Percentiles rank a stretch among this genome's conserved stretches.
phyloP scores from a whole-genome alignment of 2,797 vertebrate species.

The Aldrovandia affinis region DNA sequence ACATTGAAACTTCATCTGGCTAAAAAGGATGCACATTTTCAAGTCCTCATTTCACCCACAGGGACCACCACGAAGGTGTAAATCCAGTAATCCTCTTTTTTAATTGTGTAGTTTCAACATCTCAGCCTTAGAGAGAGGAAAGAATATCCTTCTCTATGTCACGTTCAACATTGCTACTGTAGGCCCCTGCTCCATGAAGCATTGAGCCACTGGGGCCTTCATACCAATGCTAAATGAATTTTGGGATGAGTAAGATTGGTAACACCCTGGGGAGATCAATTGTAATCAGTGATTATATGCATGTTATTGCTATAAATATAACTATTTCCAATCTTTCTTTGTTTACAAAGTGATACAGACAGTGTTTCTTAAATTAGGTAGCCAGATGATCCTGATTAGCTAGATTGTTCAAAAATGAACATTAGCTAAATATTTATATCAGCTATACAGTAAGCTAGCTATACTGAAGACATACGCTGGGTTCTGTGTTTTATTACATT shows the following conservation, averaged over 20 bases:
- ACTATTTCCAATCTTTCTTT: no score
- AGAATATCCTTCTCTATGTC: background rate
- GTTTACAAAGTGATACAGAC: no score
- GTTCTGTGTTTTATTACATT: no score
- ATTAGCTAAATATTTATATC: no score
- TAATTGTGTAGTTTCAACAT: background rate
- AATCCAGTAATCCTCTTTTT: constrained; percentile 2
- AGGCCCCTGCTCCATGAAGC: background rate
- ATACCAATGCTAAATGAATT: background rate
- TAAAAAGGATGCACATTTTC: no score
- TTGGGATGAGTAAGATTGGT: background rate
- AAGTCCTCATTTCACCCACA: background rate
- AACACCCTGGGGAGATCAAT: background rate
- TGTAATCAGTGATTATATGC: background rate
- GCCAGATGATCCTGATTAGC: no score
- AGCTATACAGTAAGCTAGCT: no score
- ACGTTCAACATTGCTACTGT: background rate
- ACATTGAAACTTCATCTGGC: no score
- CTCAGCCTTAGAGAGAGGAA: background rate
- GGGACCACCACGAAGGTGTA: background rate
- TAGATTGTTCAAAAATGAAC: no score
- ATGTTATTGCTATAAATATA: no score
- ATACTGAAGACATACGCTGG: no score
- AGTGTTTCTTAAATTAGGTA: no score
- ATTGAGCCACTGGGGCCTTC: background rate